These are phyloP conservation scores for Atherix ibis DNA, from an alignment of 2,888 invertebrate genomes.

Conservation along the genomic window DNA sequence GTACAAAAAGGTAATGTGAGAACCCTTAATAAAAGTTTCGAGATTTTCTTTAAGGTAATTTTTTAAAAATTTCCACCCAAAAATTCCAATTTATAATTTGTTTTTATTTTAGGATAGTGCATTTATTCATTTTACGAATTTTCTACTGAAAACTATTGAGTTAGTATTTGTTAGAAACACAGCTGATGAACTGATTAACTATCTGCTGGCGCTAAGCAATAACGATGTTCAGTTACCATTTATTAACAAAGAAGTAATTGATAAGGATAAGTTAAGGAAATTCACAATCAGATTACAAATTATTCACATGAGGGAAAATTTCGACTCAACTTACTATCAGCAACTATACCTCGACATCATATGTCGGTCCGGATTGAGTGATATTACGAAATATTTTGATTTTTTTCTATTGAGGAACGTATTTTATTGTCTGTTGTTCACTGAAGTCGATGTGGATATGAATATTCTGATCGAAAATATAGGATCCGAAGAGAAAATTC, in stretches of 20 bases:
- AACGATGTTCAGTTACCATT: constrained; percentile 26
- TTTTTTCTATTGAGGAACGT: constrained; percentile 35
- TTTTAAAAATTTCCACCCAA: background rate
- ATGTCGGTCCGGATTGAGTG: constrained; percentile 40
- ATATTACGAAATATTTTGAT: constrained; percentile 34
- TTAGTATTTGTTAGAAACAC: constrained; percentile 35
- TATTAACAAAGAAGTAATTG: constrained; percentile 18
- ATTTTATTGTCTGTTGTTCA: constrained; percentile 36
- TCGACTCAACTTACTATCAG: constrained; percentile 46
- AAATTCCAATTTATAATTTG: constrained; percentile 2
- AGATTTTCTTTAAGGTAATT: constrained; percentile 53
- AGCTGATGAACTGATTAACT: constrained; percentile 29
- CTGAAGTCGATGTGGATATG: constrained; percentile 6
- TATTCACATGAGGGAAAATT: constrained; percentile 41
- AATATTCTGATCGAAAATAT: constrained; percentile 5
- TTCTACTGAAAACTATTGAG: constrained; percentile 38
- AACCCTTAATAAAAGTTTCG: constrained; percentile 47
- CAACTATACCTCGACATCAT: constrained; percentile 44
- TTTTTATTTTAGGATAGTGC: constrained; percentile 42
- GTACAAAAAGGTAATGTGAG: constrained; percentile 40
- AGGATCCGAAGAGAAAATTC: constrained; percentile 1
- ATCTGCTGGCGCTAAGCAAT: constrained; percentile 24
- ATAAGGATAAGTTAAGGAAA: constrained; percentile 36
- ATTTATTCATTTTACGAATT: constrained; percentile 41
- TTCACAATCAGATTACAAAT: constrained; percentile 43